Evolutionary conservation across 2,797 vertebrate genomes (phyloP), one percentile per base, ranked within the genome.

Genomic region (Rhinichthys osculus): DNA sequence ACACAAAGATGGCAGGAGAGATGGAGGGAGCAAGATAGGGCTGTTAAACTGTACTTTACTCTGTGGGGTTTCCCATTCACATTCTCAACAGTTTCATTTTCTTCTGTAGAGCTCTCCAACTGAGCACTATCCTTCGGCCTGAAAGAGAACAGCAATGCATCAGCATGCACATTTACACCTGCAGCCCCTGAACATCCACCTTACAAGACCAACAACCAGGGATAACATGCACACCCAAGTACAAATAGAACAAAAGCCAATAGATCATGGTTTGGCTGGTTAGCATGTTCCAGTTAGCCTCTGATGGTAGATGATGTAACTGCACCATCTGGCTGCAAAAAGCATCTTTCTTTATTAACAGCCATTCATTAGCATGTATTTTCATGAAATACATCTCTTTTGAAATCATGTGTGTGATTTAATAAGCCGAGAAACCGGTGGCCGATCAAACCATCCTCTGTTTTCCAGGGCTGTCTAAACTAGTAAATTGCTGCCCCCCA

Each of bases 1-100:
- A 78, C 54, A 72, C 52, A 70, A 23, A 83, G 82, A 76, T 21
- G 67, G 42, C 54, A 69, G 78, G 64, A 57, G 52, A 70, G 33
- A 85, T 19, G 27, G 50, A 79, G 11, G 23, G 47, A 76, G 62
- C 1, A 38, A 21, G 35, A 59, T 16, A 35, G 35, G 35, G 77
- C 38, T 21, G 67, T 85, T 44, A 23, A 33, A 82, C 54, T 69
- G 27, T 70, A 76, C 35, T 74, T 77, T 86, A 52, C 85, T 66
- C 44, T 10, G 44, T 66, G n/a, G 74, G 57, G 69, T 66, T 84
- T 79, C 35, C 72, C 74, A 82, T 81, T 88, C 69, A 78, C 27
- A 42, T 73, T 83, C 83, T 88, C 62, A 85, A 82, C 62, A 78
- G 83, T 86, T 90, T 82, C 59, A 88, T 86, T 87, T 77, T 88